phyloP scores from a whole-genome alignment of 1,140 invertebrate species.

The Probaryconus sp. region DNA sequence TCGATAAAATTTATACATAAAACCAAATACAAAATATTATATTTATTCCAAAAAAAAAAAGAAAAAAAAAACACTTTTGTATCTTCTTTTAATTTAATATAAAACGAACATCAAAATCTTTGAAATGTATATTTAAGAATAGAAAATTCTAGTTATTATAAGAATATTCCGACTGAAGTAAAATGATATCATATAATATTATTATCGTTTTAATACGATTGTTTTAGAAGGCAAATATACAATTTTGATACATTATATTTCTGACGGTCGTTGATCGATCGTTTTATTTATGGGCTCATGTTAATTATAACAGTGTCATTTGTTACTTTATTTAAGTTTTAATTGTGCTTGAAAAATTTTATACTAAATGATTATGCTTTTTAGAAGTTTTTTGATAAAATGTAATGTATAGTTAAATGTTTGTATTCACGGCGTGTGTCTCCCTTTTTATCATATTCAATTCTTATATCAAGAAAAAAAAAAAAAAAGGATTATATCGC shows the following conservation, averaged over 20 bases:
- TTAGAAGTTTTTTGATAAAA: constrained; percentile 12
- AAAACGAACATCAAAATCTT: too few species aligned
- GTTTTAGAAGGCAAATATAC: too few species aligned
- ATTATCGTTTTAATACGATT: constrained; percentile 11
- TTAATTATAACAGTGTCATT: constrained; percentile 29
- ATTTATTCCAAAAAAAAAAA: too few species aligned
- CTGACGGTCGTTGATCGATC: constrained; percentile 52
- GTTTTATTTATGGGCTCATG: too few species aligned
- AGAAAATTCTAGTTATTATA: constrained; percentile 8
- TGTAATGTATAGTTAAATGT: neutral
- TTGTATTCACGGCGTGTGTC: too few species aligned
- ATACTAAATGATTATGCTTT: constrained; percentile 8
- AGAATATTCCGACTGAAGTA: too few species aligned
- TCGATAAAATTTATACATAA: constrained; percentile 19
- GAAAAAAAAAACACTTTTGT: too few species aligned
- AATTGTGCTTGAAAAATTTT: constrained; percentile 18
- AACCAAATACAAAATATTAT: constrained; percentile 1
- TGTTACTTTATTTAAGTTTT: constrained; percentile 18
- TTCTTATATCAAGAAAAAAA: neutral
- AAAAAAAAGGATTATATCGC: too few species aligned
- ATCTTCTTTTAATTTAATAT: too few species aligned
- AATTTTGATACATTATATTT: constrained; percentile 47
- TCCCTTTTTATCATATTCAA: too few species aligned
- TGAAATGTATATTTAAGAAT: neutral
- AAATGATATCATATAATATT: too few species aligned